Conservation (phyloP, 30 jellyfish, hydroid and myxozoan species). For the Aurelia sp. region DNA sequence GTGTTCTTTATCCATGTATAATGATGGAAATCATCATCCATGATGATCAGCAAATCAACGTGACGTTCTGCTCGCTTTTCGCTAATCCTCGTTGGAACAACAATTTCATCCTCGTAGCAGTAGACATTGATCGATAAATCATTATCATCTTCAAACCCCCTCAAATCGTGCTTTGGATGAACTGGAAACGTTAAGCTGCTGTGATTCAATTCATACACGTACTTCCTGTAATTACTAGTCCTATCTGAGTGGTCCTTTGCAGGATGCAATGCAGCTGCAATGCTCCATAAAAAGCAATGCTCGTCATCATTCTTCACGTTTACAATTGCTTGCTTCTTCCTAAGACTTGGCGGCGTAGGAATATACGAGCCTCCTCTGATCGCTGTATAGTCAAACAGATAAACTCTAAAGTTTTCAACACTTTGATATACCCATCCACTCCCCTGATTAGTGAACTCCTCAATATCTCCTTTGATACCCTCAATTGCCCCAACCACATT, state of each 20-base stretch:
- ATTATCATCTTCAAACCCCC: neutral
- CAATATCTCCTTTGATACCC: no score
- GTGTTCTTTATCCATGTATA: neutral
- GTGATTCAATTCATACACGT: neutral
- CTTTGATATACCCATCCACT: no score
- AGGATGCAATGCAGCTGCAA: conserved; percentile 9
- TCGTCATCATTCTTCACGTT: conserved; percentile 2
- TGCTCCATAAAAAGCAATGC: conserved; percentile 9
- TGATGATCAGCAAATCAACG: neutral
- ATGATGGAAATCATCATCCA: neutral
- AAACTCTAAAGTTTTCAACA: no score
- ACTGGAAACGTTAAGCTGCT: conserved; percentile 1
- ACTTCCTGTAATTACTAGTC: neutral
- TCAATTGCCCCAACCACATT: no score
- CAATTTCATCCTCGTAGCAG: neutral
- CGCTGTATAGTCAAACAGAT: no score
- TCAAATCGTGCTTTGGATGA: neutral
- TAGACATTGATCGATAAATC: conserved; percentile 13
- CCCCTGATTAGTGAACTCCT: no score
- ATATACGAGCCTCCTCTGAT: no score
- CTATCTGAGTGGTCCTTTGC: neutral
- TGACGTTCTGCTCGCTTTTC: neutral
- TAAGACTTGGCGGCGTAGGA: no score
- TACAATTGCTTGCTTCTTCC: neutral
- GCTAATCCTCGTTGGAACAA: neutral